These are phyloP conservation scores for Bubo bubo DNA, from an alignment of 2,113 vertebrate species.

Conservation along the genomic window DNA sequence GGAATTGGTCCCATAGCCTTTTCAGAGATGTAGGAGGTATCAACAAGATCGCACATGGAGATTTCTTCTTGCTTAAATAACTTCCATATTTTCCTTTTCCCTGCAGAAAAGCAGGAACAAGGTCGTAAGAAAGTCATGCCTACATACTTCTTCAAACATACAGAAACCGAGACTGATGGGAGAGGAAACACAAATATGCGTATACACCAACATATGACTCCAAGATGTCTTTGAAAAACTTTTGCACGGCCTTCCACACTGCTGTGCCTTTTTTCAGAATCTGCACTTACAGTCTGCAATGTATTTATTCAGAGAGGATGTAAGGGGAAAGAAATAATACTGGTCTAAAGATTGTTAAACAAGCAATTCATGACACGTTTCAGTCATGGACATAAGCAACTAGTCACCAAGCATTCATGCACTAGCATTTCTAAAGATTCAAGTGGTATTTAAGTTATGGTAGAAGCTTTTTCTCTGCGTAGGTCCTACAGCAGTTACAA, in stretches of 20 bases:
- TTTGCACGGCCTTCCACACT: not conserved
- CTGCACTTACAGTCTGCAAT: not conserved
- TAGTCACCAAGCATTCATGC: not conserved
- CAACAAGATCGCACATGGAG: not conserved
- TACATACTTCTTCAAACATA: not conserved
- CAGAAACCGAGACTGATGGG: not conserved
- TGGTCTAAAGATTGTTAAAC: not conserved
- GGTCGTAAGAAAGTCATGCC: not conserved
- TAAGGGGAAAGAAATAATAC: not conserved
- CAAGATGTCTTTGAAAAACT: not conserved
- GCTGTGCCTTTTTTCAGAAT: not conserved
- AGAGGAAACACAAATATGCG: accelerated
- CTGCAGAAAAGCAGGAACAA: not conserved
- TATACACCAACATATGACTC: not conserved
- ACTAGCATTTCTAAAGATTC: not conserved
- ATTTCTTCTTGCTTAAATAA: not conserved
- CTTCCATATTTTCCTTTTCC: not conserved
- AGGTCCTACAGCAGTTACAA: not conserved
- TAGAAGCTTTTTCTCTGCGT: not conserved
- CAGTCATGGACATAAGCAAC: not conserved
- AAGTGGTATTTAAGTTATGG: not conserved
- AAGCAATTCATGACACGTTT: not conserved
- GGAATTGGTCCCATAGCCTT: not conserved
- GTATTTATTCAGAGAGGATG: not conserved
- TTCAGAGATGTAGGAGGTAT: not conserved